Percentiles rank a stretch among this genome's conserved stretches.
Conservation (phyloP, 1,140 invertebrate genomes). For the Scaptomyza pallida region DNA sequence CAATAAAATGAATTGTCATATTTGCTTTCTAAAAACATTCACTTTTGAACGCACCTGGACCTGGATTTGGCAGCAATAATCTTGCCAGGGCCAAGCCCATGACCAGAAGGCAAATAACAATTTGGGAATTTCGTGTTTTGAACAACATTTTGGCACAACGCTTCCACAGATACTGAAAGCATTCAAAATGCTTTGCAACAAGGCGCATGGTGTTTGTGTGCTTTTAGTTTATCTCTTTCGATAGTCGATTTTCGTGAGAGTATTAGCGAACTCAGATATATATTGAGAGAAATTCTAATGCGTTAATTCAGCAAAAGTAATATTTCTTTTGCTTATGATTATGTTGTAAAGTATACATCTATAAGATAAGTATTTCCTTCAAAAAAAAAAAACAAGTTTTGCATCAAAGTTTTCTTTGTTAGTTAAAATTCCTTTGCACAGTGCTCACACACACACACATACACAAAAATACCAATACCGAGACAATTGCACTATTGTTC, state of each 20-base stretch:
- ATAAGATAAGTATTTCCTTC: too few relatives aligned
- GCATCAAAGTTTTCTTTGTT: too few relatives aligned
- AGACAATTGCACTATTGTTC: background rate
- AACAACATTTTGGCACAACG: slow-evolving; percentile 4
- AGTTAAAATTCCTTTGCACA: background rate
- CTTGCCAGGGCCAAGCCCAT: background rate
- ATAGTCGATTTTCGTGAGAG: background rate
- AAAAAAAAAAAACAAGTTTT: too few relatives aligned
- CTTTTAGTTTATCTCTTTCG: background rate
- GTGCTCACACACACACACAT: background rate
- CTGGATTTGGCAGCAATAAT: background rate
- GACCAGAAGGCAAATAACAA: background rate
- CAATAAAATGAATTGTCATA: too few relatives aligned
- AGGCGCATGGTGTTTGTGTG: background rate
- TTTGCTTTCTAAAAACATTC: background rate
- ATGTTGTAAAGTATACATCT: too few relatives aligned
- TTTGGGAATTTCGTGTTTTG: background rate
- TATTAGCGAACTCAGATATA: too few relatives aligned
- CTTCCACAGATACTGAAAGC: background rate
- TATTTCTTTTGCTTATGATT: too few relatives aligned
- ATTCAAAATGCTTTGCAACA: background rate
- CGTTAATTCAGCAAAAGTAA: too few relatives aligned
- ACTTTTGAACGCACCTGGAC: background rate
- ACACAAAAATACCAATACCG: background rate
- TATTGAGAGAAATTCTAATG: too few relatives aligned